phyloP scores from a whole-genome alignment of 2,888 invertebrate species.

The Exocentrus adspersus region DNA sequence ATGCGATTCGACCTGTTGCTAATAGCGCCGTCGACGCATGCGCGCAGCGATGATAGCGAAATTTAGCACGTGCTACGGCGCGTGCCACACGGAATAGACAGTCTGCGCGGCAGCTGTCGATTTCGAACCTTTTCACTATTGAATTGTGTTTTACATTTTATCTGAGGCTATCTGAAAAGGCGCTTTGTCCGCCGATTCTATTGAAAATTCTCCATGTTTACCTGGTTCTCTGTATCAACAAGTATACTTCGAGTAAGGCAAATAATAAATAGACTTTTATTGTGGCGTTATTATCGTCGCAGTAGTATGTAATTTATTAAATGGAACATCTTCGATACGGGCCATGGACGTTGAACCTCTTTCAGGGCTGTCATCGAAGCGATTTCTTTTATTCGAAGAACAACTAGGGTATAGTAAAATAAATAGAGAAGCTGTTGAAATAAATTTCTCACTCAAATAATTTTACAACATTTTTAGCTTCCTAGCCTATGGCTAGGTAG shows the following conservation, averaged over 20 bases:
- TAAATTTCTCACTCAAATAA: too few species aligned
- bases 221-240: slow-evolving; percentile 43
- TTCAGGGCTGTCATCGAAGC: slow-evolving; percentile 7
- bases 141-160: slow-evolving; percentile 46
- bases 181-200: slow-evolving; percentile 43
- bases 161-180: slow-evolving; percentile 47
- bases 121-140: slow-evolving; percentile 43
- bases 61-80: slow-evolving; percentile 47
- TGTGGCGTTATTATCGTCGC: slow-evolving; percentile 30
- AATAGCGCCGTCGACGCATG: slow-evolving; percentile 38
- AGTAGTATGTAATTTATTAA: slow-evolving; percentile 29
- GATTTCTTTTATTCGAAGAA: neutral
- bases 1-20: slow-evolving; percentile 46
- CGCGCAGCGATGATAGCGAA: slow-evolving; percentile 42
- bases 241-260: slow-evolving; percentile 31
- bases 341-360: slow-evolving; percentile 12
- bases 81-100: slow-evolving; percentile 44
- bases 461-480: too few species aligned
- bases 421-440: too few species aligned
- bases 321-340: slow-evolving; percentile 21
- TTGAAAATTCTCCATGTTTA: slow-evolving; percentile 40
- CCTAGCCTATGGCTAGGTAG: too few species aligned
- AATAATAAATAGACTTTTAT: slow-evolving; percentile 40
- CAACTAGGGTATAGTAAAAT: too few species aligned
- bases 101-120: slow-evolving; percentile 47